phyloP scores from a whole-genome alignment of 2,113 vertebrate genomes.

The Scomber colias region DNA sequence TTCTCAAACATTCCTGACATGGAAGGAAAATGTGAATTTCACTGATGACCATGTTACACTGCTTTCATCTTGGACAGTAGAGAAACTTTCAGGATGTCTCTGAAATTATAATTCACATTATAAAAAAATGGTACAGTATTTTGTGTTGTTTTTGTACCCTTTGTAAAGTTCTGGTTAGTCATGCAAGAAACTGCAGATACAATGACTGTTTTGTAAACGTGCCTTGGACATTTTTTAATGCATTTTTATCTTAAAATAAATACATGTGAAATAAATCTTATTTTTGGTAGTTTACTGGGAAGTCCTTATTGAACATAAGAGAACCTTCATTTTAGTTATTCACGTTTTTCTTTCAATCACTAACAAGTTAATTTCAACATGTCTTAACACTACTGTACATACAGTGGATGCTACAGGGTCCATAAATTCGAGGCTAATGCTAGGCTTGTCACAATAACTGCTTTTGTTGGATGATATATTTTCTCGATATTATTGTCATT shows the following conservation, averaged over 20 bases:
- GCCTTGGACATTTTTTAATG: constrained; percentile 26
- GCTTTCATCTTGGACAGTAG: constrained; percentile 5
- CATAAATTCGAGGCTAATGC: no score
- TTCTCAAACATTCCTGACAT: constrained; percentile 19
- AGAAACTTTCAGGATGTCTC: background rate
- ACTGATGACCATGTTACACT: background rate
- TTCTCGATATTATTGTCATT: no score
- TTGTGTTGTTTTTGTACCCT: constrained; percentile 6
- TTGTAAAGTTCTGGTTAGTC: constrained; percentile 3
- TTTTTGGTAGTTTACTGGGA: background rate
- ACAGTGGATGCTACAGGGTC: no score
- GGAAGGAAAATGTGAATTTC: background rate
- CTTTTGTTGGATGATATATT: no score
- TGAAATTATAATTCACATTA: no score
- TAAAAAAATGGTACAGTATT: background rate
- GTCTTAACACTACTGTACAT: background rate
- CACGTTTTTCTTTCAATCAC: no score
- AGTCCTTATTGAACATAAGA: no score
- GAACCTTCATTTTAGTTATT: no score
- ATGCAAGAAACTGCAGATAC: background rate
- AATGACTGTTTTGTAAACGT: constrained; percentile 1
- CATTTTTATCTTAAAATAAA: background rate
- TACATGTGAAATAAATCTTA: background rate
- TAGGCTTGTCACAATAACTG: no score
- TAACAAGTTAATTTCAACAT: no score